Evolutionary conservation across 2,113 vertebrate species (phyloP).

Genomic region (Chinchilla lanigera): DNA sequence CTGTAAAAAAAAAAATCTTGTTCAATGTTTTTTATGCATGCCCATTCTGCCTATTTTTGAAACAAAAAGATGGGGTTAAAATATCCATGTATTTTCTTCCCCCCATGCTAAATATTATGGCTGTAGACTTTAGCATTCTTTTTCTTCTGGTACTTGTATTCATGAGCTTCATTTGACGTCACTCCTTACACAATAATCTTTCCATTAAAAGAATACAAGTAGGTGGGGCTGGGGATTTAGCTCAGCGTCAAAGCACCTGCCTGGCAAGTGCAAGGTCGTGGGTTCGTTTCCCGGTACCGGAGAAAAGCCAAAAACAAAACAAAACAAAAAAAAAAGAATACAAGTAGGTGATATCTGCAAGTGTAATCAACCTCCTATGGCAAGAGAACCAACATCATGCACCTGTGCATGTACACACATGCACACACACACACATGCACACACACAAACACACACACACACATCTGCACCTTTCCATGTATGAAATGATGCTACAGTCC

Average conservation of each 20-base stretch:
- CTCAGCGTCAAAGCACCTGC: no score
- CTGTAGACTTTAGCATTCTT: constrained; percentile 8
- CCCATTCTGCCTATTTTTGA: constrained; percentile 5
- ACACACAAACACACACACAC: background rate
- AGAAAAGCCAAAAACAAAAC: no score
- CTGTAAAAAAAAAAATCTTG: background rate
- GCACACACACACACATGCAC: background rate
- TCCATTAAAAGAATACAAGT: constrained; percentile 63
- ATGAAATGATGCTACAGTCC: background rate
- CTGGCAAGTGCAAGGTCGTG: no score
- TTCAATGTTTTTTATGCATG: background rate
- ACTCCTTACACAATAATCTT: constrained; percentile 47
- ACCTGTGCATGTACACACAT: background rate
- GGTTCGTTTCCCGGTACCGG: no score
- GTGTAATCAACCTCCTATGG: background rate
- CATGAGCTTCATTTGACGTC: constrained; percentile 34
- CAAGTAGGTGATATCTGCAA: constrained; percentile 30
- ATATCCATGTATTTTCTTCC: constrained; percentile 27
- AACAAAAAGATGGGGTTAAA: constrained; percentile 48
- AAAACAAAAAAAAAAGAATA: no score
- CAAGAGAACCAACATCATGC: background rate
- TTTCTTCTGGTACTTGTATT: constrained; percentile 43
- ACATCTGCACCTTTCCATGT: background rate
- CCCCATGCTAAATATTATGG: constrained; percentile 44
- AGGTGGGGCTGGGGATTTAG: no score